Evolutionary conservation across 2,113 vertebrate species (phyloP).

Genomic region (Pseudorectes ferrugineus): DNA sequence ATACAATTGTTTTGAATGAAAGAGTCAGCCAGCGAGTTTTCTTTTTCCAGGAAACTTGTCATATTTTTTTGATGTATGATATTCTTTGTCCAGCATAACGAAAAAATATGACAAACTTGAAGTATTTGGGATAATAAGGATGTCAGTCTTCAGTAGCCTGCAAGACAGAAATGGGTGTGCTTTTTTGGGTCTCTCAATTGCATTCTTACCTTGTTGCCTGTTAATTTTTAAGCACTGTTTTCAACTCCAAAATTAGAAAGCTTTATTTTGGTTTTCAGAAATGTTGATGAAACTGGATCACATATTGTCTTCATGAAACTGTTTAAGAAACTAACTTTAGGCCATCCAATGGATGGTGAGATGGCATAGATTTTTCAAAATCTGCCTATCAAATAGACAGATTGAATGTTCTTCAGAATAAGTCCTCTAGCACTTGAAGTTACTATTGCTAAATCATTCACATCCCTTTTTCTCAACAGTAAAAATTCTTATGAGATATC

Average conservation of each 20-base stretch:
- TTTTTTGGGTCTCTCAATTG: background rate
- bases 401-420: conserved; percentile 3
- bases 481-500: conserved; percentile 81
- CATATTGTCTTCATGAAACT: background rate
- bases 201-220: background rate
- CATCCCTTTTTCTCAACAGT: conserved; percentile 62
- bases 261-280: conserved; percentile 29
- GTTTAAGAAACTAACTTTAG: background rate
- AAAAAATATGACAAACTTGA: background rate
- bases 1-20: conserved; percentile 28
- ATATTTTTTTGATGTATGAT: background rate
- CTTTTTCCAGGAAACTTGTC: background rate
- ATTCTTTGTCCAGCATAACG: background rate
- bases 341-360: background rate
- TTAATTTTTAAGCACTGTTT: conserved; percentile 23
- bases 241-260: background rate
- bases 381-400: background rate
- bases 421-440: conserved; percentile 41
- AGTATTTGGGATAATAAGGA: conserved; percentile 1
- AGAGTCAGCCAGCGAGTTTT: background rate
- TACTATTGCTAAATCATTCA: conserved; percentile 70
- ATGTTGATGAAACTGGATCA: background rate
- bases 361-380: background rate
- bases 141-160: background rate
- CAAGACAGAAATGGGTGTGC: background rate